phyloP scores from a whole-genome alignment of 2,888 invertebrate species.

The Sphaerophoria rueppellii region DNA sequence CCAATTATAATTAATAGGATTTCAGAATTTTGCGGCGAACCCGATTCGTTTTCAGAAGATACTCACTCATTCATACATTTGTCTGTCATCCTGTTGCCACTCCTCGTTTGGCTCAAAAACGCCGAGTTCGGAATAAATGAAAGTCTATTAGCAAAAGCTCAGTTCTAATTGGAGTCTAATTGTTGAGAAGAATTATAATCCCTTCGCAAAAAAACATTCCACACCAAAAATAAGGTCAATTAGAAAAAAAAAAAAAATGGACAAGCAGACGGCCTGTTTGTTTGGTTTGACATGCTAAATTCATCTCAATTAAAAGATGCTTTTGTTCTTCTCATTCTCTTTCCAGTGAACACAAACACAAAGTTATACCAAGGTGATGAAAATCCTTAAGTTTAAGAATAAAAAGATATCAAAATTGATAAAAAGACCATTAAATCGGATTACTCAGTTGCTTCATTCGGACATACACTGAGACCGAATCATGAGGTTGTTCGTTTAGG shows the following conservation, averaged over 20 bases:
- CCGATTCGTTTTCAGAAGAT: background rate
- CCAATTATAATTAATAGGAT: conserved; percentile 39
- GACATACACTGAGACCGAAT: too few species aligned
- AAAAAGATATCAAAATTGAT: background rate
- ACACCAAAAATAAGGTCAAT: background rate
- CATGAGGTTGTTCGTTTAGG: too few species aligned
- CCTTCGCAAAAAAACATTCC: background rate
- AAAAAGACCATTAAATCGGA: background rate
- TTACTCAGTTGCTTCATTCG: too few species aligned
- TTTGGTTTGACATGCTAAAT: background rate
- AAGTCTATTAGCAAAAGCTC: conserved; percentile 5
- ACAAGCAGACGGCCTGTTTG: background rate
- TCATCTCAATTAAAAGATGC: background rate
- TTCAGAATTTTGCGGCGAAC: background rate
- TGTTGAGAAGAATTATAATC: background rate
- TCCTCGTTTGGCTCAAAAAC: background rate
- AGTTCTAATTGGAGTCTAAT: conserved; percentile 20
- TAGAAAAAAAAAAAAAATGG: background rate
- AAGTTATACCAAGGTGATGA: too few species aligned
- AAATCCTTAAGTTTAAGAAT: too few species aligned
- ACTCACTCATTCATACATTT: too few species aligned
- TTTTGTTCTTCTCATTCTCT: background rate
- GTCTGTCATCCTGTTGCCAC: too few species aligned
- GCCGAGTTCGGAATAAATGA: background rate
- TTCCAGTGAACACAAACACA: too few species aligned